Evolutionary conservation across 2,888 invertebrate species (phyloP).

Genomic region (Sinhomidia bicolor): DNA sequence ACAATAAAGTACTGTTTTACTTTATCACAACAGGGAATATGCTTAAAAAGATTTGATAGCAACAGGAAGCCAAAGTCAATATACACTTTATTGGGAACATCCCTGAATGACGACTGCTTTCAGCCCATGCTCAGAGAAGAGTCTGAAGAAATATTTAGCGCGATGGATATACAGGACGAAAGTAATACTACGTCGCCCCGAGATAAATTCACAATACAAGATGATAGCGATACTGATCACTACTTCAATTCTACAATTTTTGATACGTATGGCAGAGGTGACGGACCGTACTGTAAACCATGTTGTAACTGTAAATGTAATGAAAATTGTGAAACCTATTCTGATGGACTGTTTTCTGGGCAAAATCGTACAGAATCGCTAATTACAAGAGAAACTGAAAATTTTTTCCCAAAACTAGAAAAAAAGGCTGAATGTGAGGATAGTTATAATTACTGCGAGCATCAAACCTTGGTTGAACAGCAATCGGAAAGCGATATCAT

Average conservation of each 20-base stretch:
- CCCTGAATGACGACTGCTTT: slow-evolving; percentile 2
- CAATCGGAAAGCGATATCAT: neutral
- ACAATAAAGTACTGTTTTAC: neutral
- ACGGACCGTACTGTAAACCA: neutral
- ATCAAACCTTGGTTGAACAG: neutral
- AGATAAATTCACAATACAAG: neutral
- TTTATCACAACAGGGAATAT: neutral
- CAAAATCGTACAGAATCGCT: too few relatives aligned
- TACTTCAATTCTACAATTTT: neutral
- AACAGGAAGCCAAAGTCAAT: neutral
- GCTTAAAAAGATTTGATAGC: neutral
- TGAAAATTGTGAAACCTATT: neutral
- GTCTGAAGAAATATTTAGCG: slow-evolving; percentile 51
- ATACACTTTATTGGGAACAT: neutral
- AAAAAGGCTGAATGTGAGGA: too few relatives aligned
- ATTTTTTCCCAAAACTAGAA: neutral
- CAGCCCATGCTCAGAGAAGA: slow-evolving; percentile 35
- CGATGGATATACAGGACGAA: neutral
- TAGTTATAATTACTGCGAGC: too few relatives aligned
- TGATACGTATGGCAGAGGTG: neutral
- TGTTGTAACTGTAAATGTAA: slow-evolving; percentile 31
- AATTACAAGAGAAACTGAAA: neutral
- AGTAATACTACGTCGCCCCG: neutral
- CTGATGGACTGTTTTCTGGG: too few relatives aligned
- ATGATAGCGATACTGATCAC: neutral